Percentiles rank a stretch among this genome's conserved stretches.
Conservation (phyloP, 2,797 vertebrate genomes). For the Melanotaenia trifasciata region DNA sequence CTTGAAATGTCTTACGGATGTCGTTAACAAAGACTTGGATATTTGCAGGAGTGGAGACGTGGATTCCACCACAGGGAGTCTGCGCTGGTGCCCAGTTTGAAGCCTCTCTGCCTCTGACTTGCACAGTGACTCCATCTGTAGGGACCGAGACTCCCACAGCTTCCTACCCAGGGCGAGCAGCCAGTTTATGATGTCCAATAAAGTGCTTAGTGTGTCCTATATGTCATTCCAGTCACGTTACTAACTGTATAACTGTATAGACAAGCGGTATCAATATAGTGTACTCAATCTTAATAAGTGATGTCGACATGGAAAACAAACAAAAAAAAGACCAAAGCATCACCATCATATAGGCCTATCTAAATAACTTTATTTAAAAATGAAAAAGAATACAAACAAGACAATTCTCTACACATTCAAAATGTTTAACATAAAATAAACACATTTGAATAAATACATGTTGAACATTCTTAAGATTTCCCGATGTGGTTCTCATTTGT, state of each 20-base stretch:
- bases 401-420: neutral
- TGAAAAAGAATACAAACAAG: neutral
- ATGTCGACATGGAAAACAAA: no score
- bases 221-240: slow-evolving; percentile 18
- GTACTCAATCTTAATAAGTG: neutral
- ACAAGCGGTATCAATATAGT: neutral
- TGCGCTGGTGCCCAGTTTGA: slow-evolving; percentile 60
- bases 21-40: slow-evolving; percentile 54
- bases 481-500: neutral
- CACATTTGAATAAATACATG: slow-evolving; percentile 11
- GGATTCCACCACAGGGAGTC: slow-evolving; percentile 62
- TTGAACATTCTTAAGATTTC: neutral
- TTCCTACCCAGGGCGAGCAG: slow-evolving; percentile 55
- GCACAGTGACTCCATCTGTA: slow-evolving; percentile 61
- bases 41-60: slow-evolving; percentile 53
- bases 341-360: neutral
- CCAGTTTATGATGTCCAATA: slow-evolving; percentile 64
- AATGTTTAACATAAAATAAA: neutral
- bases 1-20: slow-evolving; percentile 40
- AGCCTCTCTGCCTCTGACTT: slow-evolving; percentile 46
- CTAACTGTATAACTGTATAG: slow-evolving; percentile 15
- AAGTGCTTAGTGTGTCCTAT: slow-evolving; percentile 49
- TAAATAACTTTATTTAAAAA: slow-evolving; percentile 20
- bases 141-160: slow-evolving; percentile 50
- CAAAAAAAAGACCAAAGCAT: neutral